Base-by-base conservation (phyloP, 2,113 vertebrate species). In the Gavialis gangeticus region DNA sequence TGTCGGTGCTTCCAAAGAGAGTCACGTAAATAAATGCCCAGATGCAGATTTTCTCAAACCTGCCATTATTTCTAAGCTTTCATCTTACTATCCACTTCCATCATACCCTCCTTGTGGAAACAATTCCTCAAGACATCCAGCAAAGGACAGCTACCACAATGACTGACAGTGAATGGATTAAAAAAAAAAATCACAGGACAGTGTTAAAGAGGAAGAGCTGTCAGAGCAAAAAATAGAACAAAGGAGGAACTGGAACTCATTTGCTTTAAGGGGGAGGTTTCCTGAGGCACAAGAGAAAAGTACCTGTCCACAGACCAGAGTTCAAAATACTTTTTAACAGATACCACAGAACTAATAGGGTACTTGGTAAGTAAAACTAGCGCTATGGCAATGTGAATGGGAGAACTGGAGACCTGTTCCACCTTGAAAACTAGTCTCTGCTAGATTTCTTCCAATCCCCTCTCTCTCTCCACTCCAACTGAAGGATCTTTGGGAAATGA, bases 401-500 rank as follows among this genome's bases (percentile, higher is more conserved):
- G 91, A 96, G 85, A 88, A 73, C 25, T 71, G 94, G 79, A 91
- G 77, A 96, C 88, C 91, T 9, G 91, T 97, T 96, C 95, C 91
- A 46, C 8, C 95, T 5, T 76, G 91, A 88, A 94, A 97, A 90
- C 96, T 96, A 2, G 93, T 94, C 91, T 90, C 95, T 96, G 96
- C 95, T 84, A 89, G 82, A 96, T 87, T 96, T 46, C 95, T 95
- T 96, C 89, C 75, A 94, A 91, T 94, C 96, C 93, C 34, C 75
- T 94, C 85, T 78, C 95, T 95, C 87, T 84, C 2, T 84, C 87
- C 83, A 87, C 91, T 82, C 89, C 91, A 93, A 84, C 71, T 46
- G 46, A 46, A 84, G 82, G 5, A 59, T 79, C 81, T 83, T 0
- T 0, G 17, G 75, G 79, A 93, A 89, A 91, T 87, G 0, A 0